Evolutionary conservation across 2,797 vertebrate species (phyloP).

Genomic region (Smutsia temminckii): DNA sequence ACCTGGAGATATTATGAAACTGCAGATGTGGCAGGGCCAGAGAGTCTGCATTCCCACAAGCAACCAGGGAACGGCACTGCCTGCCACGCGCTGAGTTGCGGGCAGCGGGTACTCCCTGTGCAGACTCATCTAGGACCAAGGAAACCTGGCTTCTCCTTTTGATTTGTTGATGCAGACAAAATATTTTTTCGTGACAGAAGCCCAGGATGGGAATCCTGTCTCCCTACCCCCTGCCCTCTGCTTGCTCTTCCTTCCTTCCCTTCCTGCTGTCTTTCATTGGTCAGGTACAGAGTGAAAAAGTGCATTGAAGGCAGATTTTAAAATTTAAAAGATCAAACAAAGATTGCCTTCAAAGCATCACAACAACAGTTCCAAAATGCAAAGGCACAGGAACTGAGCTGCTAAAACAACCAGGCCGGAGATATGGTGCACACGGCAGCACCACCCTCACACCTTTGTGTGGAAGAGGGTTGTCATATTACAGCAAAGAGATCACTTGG

Average conservation of each 20-base stretch:
- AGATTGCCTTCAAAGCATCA: background rate
- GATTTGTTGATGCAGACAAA: background rate
- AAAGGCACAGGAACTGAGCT: background rate
- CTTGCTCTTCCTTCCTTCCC: background rate
- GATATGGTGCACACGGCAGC: fast-evolving
- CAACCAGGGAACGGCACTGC: background rate
- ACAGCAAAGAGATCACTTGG: background rate
- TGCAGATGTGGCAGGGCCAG: background rate
- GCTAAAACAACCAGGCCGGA: background rate
- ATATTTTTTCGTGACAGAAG: background rate
- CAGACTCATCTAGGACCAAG: background rate
- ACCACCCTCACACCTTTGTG: too few relatives aligned
- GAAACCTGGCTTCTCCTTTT: background rate
- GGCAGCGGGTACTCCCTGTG: background rate
- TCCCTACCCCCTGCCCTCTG: background rate
- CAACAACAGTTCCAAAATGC: background rate
- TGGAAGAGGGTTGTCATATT: background rate
- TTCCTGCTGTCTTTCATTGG: background rate
- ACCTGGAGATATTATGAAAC: background rate
- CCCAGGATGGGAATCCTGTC: background rate
- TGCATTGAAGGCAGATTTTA: background rate
- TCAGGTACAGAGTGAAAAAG: background rate
- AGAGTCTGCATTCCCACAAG: background rate
- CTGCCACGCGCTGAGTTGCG: background rate
- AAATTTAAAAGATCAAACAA: background rate